Conservation (phyloP, 2,888 invertebrate species). For the Alviniconcha strummeri region DNA sequence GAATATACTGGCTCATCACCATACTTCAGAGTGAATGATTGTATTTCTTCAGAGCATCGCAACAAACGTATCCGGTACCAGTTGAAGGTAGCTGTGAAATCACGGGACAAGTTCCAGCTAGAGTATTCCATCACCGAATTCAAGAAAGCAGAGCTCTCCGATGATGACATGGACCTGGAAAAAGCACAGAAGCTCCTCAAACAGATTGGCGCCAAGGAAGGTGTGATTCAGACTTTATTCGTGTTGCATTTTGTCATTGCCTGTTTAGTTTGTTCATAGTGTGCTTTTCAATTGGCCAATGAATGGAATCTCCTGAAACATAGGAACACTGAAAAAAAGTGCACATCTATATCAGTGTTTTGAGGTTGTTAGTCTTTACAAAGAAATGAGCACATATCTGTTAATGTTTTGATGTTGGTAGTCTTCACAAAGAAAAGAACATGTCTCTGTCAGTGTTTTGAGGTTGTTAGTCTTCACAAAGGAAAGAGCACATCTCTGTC, state of each 20-base stretch:
- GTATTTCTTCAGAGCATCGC: conserved; percentile 47
- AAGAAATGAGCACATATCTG: too few species aligned
- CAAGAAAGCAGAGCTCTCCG: conserved; percentile 66
- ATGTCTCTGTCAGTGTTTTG: too few species aligned
- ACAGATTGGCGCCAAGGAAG: conserved; percentile 64
- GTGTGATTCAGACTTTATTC: conserved; percentile 48
- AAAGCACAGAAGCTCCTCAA: conserved; percentile 66
- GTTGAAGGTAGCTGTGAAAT: conserved; percentile 69
- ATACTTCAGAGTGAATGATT: background rate
- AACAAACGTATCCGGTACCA: conserved; percentile 62
- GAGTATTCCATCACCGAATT: conserved; percentile 67
- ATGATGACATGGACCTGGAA: conserved; percentile 69
- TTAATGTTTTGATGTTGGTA: too few species aligned
- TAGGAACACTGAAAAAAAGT: too few species aligned
- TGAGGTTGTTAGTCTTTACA: too few species aligned
- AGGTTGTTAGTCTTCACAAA: too few species aligned
- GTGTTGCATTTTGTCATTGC: background rate
- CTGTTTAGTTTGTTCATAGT: background rate
- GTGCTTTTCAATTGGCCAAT: too few species aligned
- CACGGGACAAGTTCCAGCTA: conserved; percentile 60
- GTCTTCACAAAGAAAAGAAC: too few species aligned
- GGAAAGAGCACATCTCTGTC: too few species aligned
- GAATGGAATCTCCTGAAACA: too few species aligned
- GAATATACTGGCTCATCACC: too few species aligned
- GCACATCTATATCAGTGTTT: too few species aligned